phyloP scores from a whole-genome alignment of 2,888 invertebrate genomes.

The Chrysotoxum bicinctum region DNA sequence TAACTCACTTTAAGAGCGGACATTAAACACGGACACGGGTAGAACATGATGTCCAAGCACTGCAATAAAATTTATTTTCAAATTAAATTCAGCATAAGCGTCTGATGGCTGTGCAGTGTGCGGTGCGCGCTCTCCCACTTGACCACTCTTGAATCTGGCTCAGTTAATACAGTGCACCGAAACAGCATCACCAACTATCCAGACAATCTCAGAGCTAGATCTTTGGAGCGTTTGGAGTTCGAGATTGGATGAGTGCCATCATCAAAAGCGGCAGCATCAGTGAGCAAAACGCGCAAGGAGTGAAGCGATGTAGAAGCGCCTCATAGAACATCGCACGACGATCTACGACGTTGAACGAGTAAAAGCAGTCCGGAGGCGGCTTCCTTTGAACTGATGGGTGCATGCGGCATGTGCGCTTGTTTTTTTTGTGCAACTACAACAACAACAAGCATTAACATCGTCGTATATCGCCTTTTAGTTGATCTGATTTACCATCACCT shows the following conservation, averaged over 20 bases:
- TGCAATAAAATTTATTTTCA: constrained; percentile 72
- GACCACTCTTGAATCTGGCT: constrained; percentile 47
- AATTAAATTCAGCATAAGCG: constrained; percentile 70
- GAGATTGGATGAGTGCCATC: constrained; percentile 45
- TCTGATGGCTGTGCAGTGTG: background rate
- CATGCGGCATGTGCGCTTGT: constrained; percentile 69
- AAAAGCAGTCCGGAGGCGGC: constrained; percentile 65
- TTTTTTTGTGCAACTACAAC: constrained; percentile 9
- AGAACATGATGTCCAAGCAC: constrained; percentile 73
- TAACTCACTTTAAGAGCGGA: constrained; percentile 72
- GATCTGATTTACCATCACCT: constrained; percentile 72
- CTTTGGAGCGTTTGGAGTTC: constrained; percentile 51
- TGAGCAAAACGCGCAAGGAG: constrained; percentile 38
- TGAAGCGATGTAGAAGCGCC: constrained; percentile 67
- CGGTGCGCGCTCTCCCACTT: constrained; percentile 29
- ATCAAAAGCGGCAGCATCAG: constrained; percentile 62
- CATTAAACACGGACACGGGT: constrained; percentile 72
- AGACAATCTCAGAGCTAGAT: constrained; percentile 56
- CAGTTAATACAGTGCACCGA: constrained; percentile 9
- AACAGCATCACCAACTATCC: constrained; percentile 12
- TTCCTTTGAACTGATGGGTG: constrained; percentile 67
- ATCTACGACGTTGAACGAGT: constrained; percentile 37
- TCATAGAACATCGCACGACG: constrained; percentile 70
- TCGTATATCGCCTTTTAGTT: constrained; percentile 71
- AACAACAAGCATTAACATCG: constrained; percentile 65